Conservation (phyloP, 1,140 invertebrate species). For the Aphaenogaster ashmeadi region DNA sequence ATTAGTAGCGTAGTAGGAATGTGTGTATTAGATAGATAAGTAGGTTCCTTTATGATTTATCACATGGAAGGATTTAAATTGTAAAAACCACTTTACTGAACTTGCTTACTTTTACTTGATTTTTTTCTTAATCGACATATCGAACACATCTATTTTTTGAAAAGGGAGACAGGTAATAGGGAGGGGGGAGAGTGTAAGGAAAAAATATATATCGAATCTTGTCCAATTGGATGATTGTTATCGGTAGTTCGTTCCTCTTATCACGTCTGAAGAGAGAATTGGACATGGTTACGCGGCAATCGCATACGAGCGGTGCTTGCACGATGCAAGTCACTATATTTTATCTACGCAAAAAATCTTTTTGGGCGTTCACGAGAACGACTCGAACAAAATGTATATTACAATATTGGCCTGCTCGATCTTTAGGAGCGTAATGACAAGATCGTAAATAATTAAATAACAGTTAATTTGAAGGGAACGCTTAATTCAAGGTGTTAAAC, state of each 20-base stretch:
- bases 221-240: conserved; percentile 47
- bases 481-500: conserved; percentile 50
- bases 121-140: background rate
- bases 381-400: conserved; percentile 69
- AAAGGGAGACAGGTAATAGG: background rate
- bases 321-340: conserved; percentile 56
- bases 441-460: conserved; percentile 66
- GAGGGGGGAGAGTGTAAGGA: background rate
- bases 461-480: conserved; percentile 26
- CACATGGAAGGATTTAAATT: background rate
- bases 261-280: conserved; percentile 51
- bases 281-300: conserved; percentile 16
- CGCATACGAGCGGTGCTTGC: background rate
- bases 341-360: conserved; percentile 60
- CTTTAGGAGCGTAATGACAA: conserved; percentile 60
- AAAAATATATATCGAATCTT: conserved; percentile 41
- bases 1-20: conserved; percentile 11
- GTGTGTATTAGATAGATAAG: background rate
- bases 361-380: background rate
- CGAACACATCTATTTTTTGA: conserved; percentile 47
- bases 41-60: conserved; percentile 14
- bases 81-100: conserved; percentile 12
- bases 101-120: background rate
- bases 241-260: conserved; percentile 74
- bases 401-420: conserved; percentile 68